Evolutionary conservation across 2,113 vertebrate genomes (phyloP).

Genomic region (Syrmaticus mikado): DNA sequence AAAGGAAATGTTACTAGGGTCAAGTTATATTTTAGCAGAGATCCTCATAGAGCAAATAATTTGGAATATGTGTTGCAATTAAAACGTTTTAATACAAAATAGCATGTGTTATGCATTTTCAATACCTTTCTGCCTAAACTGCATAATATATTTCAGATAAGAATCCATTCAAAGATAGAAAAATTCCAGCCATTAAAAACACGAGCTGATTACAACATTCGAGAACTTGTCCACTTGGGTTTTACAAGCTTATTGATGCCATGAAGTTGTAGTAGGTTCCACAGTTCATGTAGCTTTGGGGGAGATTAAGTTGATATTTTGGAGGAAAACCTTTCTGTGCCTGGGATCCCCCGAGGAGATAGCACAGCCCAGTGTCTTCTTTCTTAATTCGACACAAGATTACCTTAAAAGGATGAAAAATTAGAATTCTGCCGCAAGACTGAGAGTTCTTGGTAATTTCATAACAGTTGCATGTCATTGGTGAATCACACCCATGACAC

Average conservation of each 20-base stretch:
- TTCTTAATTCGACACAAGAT: not conserved
- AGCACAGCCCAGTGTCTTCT: not conserved
- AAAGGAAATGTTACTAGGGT: not conserved
- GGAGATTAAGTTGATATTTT: not conserved
- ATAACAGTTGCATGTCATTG: not conserved
- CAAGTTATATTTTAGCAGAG: not conserved
- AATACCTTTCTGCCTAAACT: not conserved
- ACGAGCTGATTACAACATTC: not conserved
- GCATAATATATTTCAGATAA: not conserved
- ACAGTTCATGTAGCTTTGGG: rapidly evolving
- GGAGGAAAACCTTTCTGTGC: not conserved
- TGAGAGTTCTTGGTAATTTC: not conserved
- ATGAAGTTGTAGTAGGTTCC: not conserved
- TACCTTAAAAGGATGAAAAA: not conserved
- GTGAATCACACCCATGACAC: constrained; percentile 8
- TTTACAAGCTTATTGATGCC: not conserved
- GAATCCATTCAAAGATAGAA: not conserved
- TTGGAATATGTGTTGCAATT: not conserved
- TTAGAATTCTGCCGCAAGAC: not conserved
- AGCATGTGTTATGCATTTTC: rapidly evolving
- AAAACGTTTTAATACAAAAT: not conserved
- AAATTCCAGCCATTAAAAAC: not conserved
- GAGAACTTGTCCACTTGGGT: not conserved
- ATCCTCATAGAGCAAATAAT: not conserved
- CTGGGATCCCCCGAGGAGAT: not conserved